Percentiles rank a stretch among this genome's conserved stretches.
phyloP scores from a whole-genome alignment of 1,140 invertebrate species.

The Megathymus violae region DNA sequence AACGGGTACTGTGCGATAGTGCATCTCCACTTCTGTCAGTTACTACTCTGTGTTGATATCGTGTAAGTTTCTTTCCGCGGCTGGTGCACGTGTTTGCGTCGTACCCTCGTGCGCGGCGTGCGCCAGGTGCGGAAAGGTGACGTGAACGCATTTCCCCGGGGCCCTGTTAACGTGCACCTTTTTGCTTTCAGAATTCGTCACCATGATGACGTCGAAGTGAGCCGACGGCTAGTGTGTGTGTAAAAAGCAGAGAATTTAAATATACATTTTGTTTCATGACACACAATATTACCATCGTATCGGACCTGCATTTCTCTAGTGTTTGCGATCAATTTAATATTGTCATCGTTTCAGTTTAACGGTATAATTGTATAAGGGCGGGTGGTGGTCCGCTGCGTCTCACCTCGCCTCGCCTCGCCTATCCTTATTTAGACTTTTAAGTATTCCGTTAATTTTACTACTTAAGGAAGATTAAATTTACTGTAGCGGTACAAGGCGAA shows the following conservation, averaged over 20 bases:
- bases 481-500: conserved; percentile 73
- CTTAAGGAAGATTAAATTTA: conserved; percentile 72
- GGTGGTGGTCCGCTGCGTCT: conserved; percentile 38
- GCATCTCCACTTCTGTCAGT: conserved; percentile 71
- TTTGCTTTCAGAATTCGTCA: conserved; percentile 97
- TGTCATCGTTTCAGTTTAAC: conserved; percentile 82
- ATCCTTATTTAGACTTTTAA: conserved; percentile 77
- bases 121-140: conserved; percentile 26
- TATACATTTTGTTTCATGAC: conserved; percentile 85
- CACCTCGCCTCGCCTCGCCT: conserved; percentile 48
- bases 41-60: conserved; percentile 41
- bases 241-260: conserved; percentile 84
- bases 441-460: conserved; percentile 82
- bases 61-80: conserved; percentile 51
- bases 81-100: conserved; percentile 45
- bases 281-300: conserved; percentile 84
- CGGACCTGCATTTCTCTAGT: conserved; percentile 85
- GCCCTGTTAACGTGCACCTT: neutral
- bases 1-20: conserved; percentile 63
- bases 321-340: conserved; percentile 83
- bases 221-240: conserved; percentile 82
- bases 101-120: neutral
- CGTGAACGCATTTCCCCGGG: too few species aligned
- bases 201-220: conserved; percentile 99
- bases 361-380: conserved; percentile 59